These are phyloP conservation scores for Sitta carolinensis DNA, from an alignment of 2,797 vertebrate species.

Conservation along the genomic window DNA sequence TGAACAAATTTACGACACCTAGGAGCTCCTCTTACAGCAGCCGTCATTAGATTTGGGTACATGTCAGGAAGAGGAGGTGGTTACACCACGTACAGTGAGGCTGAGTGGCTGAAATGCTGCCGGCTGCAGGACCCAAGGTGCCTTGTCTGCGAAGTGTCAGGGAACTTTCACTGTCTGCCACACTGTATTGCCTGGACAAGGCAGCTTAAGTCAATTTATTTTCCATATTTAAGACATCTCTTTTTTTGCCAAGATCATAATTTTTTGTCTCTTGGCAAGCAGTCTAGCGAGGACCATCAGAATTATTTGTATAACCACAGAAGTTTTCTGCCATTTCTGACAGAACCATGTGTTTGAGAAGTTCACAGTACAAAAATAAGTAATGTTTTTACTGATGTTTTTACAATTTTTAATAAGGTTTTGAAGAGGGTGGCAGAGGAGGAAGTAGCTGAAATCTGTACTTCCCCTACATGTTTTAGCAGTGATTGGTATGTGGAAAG, in stretches of 20 bases:
- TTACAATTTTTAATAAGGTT: not conserved
- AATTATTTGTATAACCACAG: not conserved
- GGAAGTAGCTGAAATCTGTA: not conserved
- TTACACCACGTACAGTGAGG: fast-evolving
- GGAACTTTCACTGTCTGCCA: not conserved
- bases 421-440: not conserved
- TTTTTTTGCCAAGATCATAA: not conserved
- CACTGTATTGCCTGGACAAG: not conserved
- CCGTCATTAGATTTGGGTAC: fast-evolving
- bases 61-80: not conserved
- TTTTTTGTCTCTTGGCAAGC: not conserved
- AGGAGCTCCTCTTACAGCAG: not conserved
- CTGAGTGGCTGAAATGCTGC: not conserved
- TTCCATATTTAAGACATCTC: not conserved
- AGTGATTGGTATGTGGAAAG: not conserved
- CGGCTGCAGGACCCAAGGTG: not conserved
- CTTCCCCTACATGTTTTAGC: not conserved
- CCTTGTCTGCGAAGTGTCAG: not conserved
- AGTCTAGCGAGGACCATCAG: not conserved
- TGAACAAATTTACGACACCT: not conserved
- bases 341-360: not conserved
- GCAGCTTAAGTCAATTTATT: not conserved
- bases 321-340: not conserved
- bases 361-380: not conserved
- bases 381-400: not conserved